Conservation (phyloP, 1,140 invertebrate species). For the Periplaneta americana region DNA sequence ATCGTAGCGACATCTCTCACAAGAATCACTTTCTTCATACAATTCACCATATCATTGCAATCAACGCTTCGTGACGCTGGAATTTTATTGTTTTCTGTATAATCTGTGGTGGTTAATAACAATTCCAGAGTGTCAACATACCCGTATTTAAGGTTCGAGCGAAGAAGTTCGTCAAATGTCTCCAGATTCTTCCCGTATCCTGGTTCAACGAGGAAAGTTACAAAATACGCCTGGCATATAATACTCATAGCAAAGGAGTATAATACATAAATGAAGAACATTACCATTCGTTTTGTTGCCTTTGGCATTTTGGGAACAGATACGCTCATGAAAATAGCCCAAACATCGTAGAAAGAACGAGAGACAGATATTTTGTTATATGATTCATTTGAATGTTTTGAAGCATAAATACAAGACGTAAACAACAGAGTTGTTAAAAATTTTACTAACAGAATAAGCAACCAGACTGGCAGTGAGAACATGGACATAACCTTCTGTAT, state of each 20-base stretch:
- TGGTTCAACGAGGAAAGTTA: not conserved
- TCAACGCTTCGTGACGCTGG: too few species aligned
- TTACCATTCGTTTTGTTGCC: not conserved
- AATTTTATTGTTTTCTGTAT: too few species aligned
- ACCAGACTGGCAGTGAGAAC: not conserved
- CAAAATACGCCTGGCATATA: not conserved
- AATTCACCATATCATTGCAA: too few species aligned
- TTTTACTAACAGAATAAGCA: not conserved
- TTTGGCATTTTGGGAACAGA: not conserved
- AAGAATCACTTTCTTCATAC: too few species aligned
- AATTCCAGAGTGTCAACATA: too few species aligned
- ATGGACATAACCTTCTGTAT: not conserved
- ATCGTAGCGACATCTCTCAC: too few species aligned
- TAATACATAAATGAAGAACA: not conserved
- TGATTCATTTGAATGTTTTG: not conserved
- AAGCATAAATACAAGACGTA: not conserved
- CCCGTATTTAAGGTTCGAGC: not conserved
- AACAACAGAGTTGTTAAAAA: not conserved
- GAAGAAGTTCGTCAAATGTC: not conserved
- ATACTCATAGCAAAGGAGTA: not conserved
- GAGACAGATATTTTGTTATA: not conserved
- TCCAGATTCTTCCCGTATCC: not conserved
- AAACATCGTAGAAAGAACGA: not conserved
- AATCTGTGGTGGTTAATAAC: too few species aligned
- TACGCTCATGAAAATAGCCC: not conserved